Base-by-base conservation (phyloP, 2,888 invertebrate species). In the Polylopha cassiicola region DNA sequence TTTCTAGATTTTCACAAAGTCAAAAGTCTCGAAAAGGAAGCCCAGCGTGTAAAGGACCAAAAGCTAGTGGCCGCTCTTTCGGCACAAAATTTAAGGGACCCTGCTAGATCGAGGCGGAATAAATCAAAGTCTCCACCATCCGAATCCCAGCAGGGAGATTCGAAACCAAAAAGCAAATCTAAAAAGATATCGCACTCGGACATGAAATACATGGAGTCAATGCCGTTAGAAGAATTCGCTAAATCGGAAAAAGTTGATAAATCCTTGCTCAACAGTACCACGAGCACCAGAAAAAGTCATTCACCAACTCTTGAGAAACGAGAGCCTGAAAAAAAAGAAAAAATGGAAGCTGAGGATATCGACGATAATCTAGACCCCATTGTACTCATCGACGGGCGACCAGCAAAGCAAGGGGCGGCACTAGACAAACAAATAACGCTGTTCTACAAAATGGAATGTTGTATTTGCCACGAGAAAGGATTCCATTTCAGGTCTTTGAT, bases 381-480 rank as follows among this genome's bases (percentile, higher is more conserved):
- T 41, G 81, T 85, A 5, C 44, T 85, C 14, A 50, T 76, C 44
- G 80, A 84, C 15, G 85, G 85, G 1, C 66, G 69, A 41, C 84
- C 85, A 3, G 84, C 81, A 1, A 78, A 74, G 41, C 75, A 78
- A 46, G 85, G 85, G 1, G 52, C 69, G 0, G 82, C 73, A 4
- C 53, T 85, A 29, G 85, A 85, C 47, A 74, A 65, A 52, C 85
- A 85, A 51, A 82, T 85, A 51, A 78, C 79, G 1, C 53, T 84
- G 3, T 85, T 85, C 50, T 85, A 85, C 51, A 79, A 80, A 58
- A 85, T 85, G 85, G 84, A 85, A 60, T 85, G 85, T 47, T 77
- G 78, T 43, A 84, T 85, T 49, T 85, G 85, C 46, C 84, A 82
- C 55, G 75, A 76, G 42, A 66, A 61, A 27, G 80, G 74, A 8